Evolutionary conservation across 2,888 invertebrate species (phyloP).

Genomic region (Philaethria dido): DNA sequence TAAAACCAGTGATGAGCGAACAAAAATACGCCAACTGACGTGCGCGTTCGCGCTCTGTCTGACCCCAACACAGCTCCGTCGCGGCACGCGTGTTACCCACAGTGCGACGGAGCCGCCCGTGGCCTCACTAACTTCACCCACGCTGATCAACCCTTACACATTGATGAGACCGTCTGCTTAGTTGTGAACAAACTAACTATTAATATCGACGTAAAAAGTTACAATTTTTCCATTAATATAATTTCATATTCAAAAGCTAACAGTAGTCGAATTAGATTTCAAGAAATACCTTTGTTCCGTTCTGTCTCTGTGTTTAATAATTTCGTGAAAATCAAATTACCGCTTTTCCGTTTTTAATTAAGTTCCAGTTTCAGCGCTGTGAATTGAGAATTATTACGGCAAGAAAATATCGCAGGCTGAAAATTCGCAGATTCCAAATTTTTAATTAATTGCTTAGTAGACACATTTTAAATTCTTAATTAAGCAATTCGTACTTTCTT

Average conservation of each 20-base stretch:
- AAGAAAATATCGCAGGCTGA: conserved; percentile 57
- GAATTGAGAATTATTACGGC: conserved; percentile 49
- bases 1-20: conserved; percentile 33
- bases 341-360: conserved; percentile 57
- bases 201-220: conserved; percentile 26
- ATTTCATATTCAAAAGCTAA: conserved; percentile 2
- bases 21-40: conserved; percentile 69
- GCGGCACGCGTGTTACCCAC: conserved; percentile 65
- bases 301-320: conserved; percentile 16
- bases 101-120: conserved; percentile 71
- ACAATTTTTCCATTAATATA: conserved; percentile 11
- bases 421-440: conserved; percentile 67
- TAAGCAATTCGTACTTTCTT: conserved; percentile 84
- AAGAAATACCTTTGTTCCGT: conserved; percentile 19
- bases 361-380: conserved; percentile 58
- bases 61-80: conserved; percentile 38
- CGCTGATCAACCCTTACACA: conserved; percentile 75
- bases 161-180: conserved; percentile 67
- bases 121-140: conserved; percentile 60
- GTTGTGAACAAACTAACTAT: conserved; percentile 38
- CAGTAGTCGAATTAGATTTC: conserved; percentile 15
- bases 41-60: conserved; percentile 48
- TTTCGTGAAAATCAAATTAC: conserved; percentile 31
- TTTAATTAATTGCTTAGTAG: conserved; percentile 80
- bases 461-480: conserved; percentile 83